These are phyloP conservation scores for Vandiemenella viatica DNA, from an alignment of 2,888 invertebrate species.

Conservation along the genomic window DNA sequence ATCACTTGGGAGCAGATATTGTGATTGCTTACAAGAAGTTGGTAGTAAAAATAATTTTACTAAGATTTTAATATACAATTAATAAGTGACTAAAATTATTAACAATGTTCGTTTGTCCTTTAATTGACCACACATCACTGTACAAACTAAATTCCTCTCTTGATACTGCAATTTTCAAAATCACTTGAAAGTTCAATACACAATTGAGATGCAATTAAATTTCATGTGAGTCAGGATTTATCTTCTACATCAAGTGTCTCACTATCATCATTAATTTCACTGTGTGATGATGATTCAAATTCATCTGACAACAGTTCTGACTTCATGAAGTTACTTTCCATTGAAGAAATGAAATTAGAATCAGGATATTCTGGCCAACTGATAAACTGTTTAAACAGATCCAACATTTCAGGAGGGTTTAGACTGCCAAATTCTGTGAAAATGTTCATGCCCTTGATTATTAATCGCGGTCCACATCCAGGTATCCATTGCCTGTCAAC, in stretches of 20 bases:
- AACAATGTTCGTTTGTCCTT: no score
- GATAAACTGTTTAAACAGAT: conserved; percentile 46
- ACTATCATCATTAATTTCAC: conserved; percentile 4
- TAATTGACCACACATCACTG: no score
- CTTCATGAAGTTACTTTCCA: conserved; percentile 44
- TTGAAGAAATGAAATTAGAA: conserved; percentile 45
- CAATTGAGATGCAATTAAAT: no score
- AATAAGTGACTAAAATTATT: no score
- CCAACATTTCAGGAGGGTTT: conserved; percentile 42
- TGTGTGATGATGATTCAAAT: neutral
- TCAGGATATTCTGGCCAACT: conserved; percentile 49
- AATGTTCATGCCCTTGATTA: conserved; percentile 46
- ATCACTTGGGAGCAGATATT: no score
- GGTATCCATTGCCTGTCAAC: conserved; percentile 50
- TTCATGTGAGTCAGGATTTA: no score
- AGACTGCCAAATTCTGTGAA: conserved; percentile 59
- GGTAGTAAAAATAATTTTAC: no score
- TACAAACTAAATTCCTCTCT: no score
- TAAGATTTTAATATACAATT: no score
- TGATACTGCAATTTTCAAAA: no score
- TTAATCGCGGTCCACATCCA: conserved; percentile 50
- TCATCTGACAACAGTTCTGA: conserved; percentile 23
- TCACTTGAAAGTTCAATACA: no score
- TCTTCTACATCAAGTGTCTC: conserved; percentile 2
- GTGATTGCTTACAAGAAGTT: no score